Base-by-base conservation (phyloP, 2,113 vertebrate genomes). In the Anhinga anhinga region DNA sequence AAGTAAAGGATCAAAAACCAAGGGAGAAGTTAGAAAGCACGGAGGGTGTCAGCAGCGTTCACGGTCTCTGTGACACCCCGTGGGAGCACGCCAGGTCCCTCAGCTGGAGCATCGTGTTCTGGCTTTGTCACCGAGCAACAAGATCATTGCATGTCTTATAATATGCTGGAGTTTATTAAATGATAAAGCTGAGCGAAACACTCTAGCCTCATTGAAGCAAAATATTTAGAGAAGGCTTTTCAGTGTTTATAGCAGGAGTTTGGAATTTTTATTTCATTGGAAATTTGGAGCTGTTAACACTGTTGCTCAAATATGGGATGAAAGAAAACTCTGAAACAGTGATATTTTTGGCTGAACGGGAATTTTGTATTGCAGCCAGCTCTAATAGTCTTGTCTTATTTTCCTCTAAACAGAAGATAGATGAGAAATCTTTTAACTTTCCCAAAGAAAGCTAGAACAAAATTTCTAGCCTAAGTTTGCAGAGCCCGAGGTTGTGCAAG, bases 191-290 rank as follows among this genome's bases (percentile, higher is more conserved):
- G 86, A 95, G 79, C 0, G 2, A 88, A n/a, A 82, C 4, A 4
- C 55, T 94, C 88, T 2, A 86, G 92, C 95, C 45, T 90, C 87
- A 85, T 50, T 65, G 92, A 96, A 93, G 79, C 45, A 94, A 96
- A 97, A 97, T 97, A 92, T 96, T 97, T 97, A 94, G 82, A 97
- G 88, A 95, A 95, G 85, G 79, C 53, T 94, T 96, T 95, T 88
- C 63, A 79, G 93, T 94, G 95, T 96, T 97, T 97, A 94, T 77
- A 86, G 90, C 92, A 88, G 79, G 63, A 86, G 82, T 30, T 92
- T 63, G 90, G 94, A 96, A 97, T 95, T 94, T 95, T 95, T 94
- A 88, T 97, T 97, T 97, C 92, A 40, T 66, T 96, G 97, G 96
- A 93, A 94, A 93, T 95, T 77, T 90, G 88, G 97, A 95, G 92